Conservation (phyloP, 1,140 invertebrate species). For the Sarcophaga peregrina region DNA sequence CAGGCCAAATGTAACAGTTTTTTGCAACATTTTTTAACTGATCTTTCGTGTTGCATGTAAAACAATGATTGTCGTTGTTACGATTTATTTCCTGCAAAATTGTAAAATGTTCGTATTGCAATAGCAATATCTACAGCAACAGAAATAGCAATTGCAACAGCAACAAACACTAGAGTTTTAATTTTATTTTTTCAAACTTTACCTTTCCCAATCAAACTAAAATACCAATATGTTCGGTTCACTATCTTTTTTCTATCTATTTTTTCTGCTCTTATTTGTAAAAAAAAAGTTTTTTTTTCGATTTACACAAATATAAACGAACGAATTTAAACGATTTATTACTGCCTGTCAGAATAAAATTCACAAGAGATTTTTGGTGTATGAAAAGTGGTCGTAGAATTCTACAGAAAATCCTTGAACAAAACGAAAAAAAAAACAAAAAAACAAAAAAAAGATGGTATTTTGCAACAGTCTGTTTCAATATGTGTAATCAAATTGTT, state of each 20-base stretch:
- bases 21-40: not conserved
- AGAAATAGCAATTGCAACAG: not conserved
- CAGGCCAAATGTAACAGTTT: not conserved
- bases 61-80: not conserved
- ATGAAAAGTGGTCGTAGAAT: not conserved
- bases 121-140: too few species aligned
- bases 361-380: constrained; percentile 1
- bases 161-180: not conserved
- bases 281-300: not conserved
- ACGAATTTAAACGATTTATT: not conserved
- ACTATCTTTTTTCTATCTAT: not conserved
- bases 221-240: not conserved
- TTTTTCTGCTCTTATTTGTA: not conserved
- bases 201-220: not conserved
- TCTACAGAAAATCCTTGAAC: not conserved
- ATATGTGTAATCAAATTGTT: too few species aligned
- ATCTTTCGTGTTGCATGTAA: too few species aligned
- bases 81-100: not conserved
- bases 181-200: not conserved
- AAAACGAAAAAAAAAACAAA: not conserved
- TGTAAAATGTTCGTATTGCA: not conserved
- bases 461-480: too few species aligned
- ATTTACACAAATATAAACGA: too few species aligned
- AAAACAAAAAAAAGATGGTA: too few species aligned
- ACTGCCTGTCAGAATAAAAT: not conserved